Evolutionary conservation across 2,797 vertebrate species (phyloP), one percentile per base, ranked within the genome.

Genomic region (Bradypodion pumilum): DNA sequence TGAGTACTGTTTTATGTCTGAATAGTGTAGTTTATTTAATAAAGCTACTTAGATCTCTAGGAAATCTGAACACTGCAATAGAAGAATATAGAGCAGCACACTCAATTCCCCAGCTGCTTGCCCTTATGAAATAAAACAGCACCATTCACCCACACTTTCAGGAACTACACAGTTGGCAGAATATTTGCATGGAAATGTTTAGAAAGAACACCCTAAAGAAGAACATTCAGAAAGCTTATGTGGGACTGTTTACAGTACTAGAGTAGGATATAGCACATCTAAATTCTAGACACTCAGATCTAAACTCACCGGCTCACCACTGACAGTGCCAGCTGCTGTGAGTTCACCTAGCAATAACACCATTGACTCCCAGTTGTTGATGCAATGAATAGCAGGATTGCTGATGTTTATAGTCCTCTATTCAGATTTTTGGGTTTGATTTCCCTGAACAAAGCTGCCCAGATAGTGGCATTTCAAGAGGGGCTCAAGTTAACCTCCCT

Each of bases 1-100:
- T 62, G 23, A 77, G n/a, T 40, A 84, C n/a, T 40, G 37, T 74
- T 80, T 46, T 9, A 74, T 4, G 74, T n/a, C 76, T 69, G 75
- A 0, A 0, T 4, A 29, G 59, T 65, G 69, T 73, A 72, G 74
- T 78, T 86, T 65, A 29, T 49, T 5, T 27, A 37, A 63, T 62
- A 40, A 76, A 32, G 46, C 37, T n/a, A 44, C 37, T 44, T 44
- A n/a, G 68, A 72, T 81, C 27, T 23, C 37, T 72, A 68, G 49
- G 44, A 44, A 44, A 35, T 35, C 15, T 25, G 19, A 32, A 7
- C 37, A 19, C 49, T 82, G 7, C 35, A 68, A 40, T 27, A 25
- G 44, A 63, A 37, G 12, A 52, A 73, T 73, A 65, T 40, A 35
- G 7, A 52, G 42, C 12, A 73, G 37, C 19, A 44, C 60, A 44